phyloP scores from a whole-genome alignment of 2,113 vertebrate genomes.

The Tretioscincus oriximinensis region DNA sequence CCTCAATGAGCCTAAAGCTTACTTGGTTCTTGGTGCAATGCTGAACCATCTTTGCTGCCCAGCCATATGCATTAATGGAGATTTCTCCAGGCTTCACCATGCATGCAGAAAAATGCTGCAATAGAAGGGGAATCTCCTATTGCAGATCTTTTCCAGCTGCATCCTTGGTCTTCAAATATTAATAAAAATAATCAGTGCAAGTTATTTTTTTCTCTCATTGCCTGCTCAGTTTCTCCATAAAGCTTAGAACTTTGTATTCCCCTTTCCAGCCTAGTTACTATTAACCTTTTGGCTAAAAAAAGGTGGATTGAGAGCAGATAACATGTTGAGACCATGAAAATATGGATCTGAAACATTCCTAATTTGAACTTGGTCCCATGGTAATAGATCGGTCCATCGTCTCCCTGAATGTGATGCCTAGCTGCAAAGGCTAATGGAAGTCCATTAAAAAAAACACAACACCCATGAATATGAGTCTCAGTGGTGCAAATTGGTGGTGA shows the following conservation, averaged over 20 bases:
- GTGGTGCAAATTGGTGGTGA: too few species aligned
- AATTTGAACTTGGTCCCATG: not conserved
- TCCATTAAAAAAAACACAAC: too few species aligned
- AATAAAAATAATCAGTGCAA: slow-evolving; percentile 25
- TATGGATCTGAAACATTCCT: not conserved
- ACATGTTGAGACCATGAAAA: not conserved
- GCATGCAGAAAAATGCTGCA: too few species aligned
- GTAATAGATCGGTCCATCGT: too few species aligned
- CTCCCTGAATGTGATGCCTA: not conserved
- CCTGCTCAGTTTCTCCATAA: not conserved
- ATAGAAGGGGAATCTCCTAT: too few species aligned
- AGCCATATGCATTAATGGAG: too few species aligned
- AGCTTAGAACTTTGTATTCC: not conserved
- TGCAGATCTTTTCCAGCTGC: slow-evolving; percentile 34
- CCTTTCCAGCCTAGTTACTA: not conserved
- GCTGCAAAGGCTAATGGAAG: not conserved
- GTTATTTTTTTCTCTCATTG: not conserved
- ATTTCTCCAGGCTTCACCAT: too few species aligned
- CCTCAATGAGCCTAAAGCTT: too few species aligned
- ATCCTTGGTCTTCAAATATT: slow-evolving; percentile 62
- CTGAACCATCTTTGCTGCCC: too few species aligned
- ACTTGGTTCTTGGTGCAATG: too few species aligned
- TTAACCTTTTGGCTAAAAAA: not conserved
- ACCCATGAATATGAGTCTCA: slow-evolving; percentile 1
- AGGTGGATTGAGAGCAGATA: too few species aligned